These are phyloP conservation scores for Leucoma salicis DNA, from an alignment of 2,888 invertebrate species.

Conservation along the genomic window DNA sequence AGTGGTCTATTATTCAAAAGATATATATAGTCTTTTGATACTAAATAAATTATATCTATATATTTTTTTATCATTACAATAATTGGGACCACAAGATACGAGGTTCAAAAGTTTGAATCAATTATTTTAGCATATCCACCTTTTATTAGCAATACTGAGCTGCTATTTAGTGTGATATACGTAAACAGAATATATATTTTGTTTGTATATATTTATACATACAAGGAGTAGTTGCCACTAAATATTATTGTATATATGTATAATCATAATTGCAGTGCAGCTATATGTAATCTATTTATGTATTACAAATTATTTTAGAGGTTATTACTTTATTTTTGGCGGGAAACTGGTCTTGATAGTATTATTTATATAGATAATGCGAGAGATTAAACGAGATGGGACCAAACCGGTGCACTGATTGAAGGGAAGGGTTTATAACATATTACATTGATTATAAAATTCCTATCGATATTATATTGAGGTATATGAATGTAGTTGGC, in stretches of 20 bases:
- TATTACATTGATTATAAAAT: conserved; percentile 8
- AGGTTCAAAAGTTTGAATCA: conserved; percentile 43
- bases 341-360: conserved; percentile 10
- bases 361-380: conserved; percentile 13
- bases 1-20: conserved; percentile 34
- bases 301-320: not conserved
- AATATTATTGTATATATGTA: conserved; percentile 24
- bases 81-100: conserved; percentile 42
- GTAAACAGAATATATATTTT: conserved; percentile 62
- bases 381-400: conserved; percentile 49
- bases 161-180: conserved; percentile 71
- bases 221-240: conserved; percentile 23
- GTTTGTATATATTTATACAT: conserved; percentile 11
- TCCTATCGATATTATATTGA: conserved; percentile 1
- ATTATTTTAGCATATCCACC: conserved; percentile 73
- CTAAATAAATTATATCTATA: conserved; percentile 28
- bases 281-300: too few relatives aligned
- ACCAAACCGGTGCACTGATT: conserved; percentile 78
- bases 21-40: conserved; percentile 8
- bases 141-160: conserved; percentile 55
- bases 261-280: conserved; percentile 13
- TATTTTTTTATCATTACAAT: conserved; percentile 6
- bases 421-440: conserved; percentile 35
- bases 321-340: not conserved
- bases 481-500: conserved; percentile 3